Evolutionary conservation across 2,797 vertebrate species (phyloP), one percentile per base, ranked within the genome.

Genomic region (Chelidonichthys spinosus): DNA sequence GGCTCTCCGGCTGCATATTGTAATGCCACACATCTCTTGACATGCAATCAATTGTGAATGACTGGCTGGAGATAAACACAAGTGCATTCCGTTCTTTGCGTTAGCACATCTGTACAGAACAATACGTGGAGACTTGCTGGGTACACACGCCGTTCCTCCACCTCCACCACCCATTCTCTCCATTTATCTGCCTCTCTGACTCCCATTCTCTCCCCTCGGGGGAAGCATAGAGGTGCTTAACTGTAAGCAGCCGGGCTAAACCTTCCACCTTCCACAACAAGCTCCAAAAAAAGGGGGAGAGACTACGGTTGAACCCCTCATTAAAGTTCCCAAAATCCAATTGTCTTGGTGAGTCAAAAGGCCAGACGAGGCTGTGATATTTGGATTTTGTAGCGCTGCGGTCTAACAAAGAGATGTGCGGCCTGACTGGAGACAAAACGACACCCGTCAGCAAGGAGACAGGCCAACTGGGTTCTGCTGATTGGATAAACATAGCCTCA

Each of bases 11-110:
- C 40, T 3, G 78, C 44, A 72, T 56, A 58, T 69, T 47, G 60
- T 86, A 84, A 87, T 75, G 82, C 87, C 76, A 69, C 74, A 71
- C 84, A 79, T 85, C 80, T 86, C 83, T 68, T 91, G 92, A 93
- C 92, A 91, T 73, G 72, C 87, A 87, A 92, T 93, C 92, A 90
- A 91, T 94, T 37, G 76, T 69, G 79, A 89, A 87, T 84, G 86
- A 88, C 81, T 72, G 72, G 83, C 79, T 64, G 76, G 85, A 85
- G 86, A 89, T 87, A 89, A 92, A 90, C 79, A 82, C 66, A 9
- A 72, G 63, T 66, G 44, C 44, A 55, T 86, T 81, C 82, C 72
- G 70, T 74, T 85, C 72, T 54, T 61, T 76, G 83, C 69, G 54
- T 76, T 49, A 67, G 61, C 60, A 47, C 69, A 65, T 69, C 50